Evolutionary conservation across 2,888 invertebrate genomes (phyloP).

Genomic region (Megamerina dolium): DNA sequence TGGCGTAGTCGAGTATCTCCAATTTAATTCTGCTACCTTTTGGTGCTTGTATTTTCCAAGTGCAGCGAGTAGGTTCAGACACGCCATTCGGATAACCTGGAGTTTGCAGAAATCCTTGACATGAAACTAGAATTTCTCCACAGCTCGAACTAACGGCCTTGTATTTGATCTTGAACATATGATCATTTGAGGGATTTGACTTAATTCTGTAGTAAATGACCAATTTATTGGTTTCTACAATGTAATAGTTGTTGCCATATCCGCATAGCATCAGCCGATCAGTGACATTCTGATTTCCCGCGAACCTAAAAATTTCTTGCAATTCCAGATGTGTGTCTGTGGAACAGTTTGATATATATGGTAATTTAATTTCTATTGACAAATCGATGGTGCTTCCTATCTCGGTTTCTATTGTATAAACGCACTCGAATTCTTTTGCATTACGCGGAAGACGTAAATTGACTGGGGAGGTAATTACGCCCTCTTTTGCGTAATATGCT

Average conservation of each 20-base stretch:
- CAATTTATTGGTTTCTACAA: conserved; percentile 53
- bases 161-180: conserved; percentile 60
- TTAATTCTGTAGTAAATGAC: conserved; percentile 52
- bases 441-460: conserved; percentile 54
- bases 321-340: conserved; percentile 43
- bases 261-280: conserved; percentile 29
- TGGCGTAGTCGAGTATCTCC: conserved; percentile 58
- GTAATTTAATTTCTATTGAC: conserved; percentile 44
- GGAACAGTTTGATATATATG: conserved; percentile 36
- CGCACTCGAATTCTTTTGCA: conserved; percentile 59
- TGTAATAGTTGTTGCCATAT: conserved; percentile 25
- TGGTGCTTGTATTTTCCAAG: conserved; percentile 61
- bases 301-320: conserved; percentile 40
- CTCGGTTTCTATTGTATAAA: conserved; percentile 62
- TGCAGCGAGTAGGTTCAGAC: conserved; percentile 53
- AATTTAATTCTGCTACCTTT: conserved; percentile 60
- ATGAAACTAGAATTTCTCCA: conserved; percentile 57
- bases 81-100: conserved; percentile 57
- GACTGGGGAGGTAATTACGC: conserved; percentile 59
- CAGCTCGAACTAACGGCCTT: conserved; percentile 57
- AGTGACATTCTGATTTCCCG: conserved; percentile 24
- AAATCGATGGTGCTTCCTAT: conserved; percentile 51
- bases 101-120: conserved; percentile 53
- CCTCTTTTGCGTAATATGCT: conserved; percentile 55
- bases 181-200: conserved; percentile 36